Conservation (phyloP, 1,140 invertebrate species). For the Sarcophaga peregrina region DNA sequence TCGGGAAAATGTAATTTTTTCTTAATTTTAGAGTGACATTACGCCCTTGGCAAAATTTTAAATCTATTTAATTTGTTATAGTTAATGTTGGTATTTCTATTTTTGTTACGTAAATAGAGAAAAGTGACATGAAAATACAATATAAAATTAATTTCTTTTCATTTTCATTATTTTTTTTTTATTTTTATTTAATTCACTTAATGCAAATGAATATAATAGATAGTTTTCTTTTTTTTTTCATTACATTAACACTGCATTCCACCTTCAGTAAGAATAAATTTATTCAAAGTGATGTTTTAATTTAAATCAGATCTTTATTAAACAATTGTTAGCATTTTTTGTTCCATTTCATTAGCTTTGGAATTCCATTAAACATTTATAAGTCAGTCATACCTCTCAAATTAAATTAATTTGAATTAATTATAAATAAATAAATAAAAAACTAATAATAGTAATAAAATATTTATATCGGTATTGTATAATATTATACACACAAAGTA, state of each 20-base stretch:
- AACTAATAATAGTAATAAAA: too few species aligned
- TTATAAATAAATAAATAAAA: background rate
- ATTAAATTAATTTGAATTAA: background rate
- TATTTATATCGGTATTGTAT: too few species aligned
- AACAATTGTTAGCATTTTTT: background rate
- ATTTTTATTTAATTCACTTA: slow-evolving; percentile 5
- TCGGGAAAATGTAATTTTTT: background rate
- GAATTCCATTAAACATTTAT: slow-evolving; percentile 1
- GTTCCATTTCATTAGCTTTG: slow-evolving; percentile 19
- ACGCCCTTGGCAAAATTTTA: slow-evolving; percentile 34
- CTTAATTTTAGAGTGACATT: slow-evolving; percentile 6
- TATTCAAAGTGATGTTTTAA: background rate
- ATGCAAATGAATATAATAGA: background rate
- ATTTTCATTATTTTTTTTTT: background rate
- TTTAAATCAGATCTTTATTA: background rate
- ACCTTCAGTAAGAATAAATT: background rate
- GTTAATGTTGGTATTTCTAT: background rate
- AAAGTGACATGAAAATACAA: background rate
- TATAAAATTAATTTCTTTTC: too few species aligned
- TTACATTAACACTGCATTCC: background rate
- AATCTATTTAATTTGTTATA: slow-evolving; percentile 4
- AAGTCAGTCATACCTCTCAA: background rate
- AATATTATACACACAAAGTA: background rate
- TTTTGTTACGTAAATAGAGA: slow-evolving; percentile 8
- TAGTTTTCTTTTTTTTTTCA: background rate